Base-by-base conservation (phyloP, 2,888 invertebrate genomes). In the Idaea straminata region DNA sequence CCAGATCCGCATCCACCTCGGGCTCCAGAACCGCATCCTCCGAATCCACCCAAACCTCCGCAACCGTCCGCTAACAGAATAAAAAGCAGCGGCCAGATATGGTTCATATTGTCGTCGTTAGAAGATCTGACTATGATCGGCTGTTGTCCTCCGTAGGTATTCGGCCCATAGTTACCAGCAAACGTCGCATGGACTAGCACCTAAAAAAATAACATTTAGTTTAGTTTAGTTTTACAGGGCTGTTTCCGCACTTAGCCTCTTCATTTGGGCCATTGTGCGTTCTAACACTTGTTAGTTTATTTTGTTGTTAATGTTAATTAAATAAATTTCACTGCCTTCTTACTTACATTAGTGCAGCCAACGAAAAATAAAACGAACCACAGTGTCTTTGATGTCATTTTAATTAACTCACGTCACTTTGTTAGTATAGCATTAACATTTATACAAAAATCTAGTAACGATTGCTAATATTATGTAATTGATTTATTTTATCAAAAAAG, bases 1-100 rank as follows among this genome's bases (percentile, higher is more conserved):
- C 74, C 68, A 60, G 62, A 72, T 5, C 76, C 71, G 4, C 66
- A 61, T 15, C 70, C 73, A 3, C 63, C 62, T 5, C 62, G 64
- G 34, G 34, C 16, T 71, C 72, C 47, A 70, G 70, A 58, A 0
- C 65, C 65, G 36, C 13, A 61, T 36, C 65, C 66, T 0, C 78
- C 75, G 13, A 47, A 47, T 7, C 47, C 47, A 4, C 47, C 47
- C 13, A 47, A 47, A 47, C 47, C 47, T 5, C 78, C 79, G 13
- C 70, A 72, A 5, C 73, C 77, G 64, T 84, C 83, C 66, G 76
- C 75, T 13, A 86, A 68, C 6, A 88, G 63, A 5, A 88, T 77
- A 0, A 88, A 70, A 3, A 88, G 72, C 62, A 88, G 72, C 0
- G 88, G 88, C 67, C 80, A 67, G 6, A 88, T 78, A 16, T 62